Conservation (phyloP, 2,797 vertebrate species). For the Pitangus sulphuratus region DNA sequence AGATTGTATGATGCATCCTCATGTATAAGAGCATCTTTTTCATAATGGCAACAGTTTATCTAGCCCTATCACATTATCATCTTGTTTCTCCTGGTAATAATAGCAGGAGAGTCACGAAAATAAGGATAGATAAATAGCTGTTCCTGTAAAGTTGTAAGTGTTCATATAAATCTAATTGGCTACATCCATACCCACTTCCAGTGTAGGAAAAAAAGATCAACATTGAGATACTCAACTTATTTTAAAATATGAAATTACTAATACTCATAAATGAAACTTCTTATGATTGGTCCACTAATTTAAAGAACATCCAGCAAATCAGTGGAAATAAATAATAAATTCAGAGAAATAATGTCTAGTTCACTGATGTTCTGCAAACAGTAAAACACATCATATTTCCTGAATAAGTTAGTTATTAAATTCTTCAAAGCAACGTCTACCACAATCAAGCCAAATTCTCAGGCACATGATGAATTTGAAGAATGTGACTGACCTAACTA, state of each 20-base stretch:
- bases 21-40: neutral
- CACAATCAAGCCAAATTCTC: neutral
- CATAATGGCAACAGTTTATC: neutral
- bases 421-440: neutral
- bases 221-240: neutral
- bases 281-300: neutral
- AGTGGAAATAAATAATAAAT: neutral
- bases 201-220: neutral
- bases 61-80: neutral
- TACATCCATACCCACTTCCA: neutral
- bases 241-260: neutral
- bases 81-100: neutral
- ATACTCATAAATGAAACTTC: neutral
- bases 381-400: neutral
- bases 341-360: neutral
- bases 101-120: neutral
- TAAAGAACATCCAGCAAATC: neutral
- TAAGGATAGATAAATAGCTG: neutral
- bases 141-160: neutral
- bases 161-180: neutral
- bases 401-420: neutral
- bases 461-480: neutral
- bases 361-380: neutral
- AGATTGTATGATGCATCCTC: neutral
- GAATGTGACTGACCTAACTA: neutral